Evolutionary conservation across 2,113 vertebrate species (phyloP).

Genomic region (Trematocara unimaculatum): DNA sequence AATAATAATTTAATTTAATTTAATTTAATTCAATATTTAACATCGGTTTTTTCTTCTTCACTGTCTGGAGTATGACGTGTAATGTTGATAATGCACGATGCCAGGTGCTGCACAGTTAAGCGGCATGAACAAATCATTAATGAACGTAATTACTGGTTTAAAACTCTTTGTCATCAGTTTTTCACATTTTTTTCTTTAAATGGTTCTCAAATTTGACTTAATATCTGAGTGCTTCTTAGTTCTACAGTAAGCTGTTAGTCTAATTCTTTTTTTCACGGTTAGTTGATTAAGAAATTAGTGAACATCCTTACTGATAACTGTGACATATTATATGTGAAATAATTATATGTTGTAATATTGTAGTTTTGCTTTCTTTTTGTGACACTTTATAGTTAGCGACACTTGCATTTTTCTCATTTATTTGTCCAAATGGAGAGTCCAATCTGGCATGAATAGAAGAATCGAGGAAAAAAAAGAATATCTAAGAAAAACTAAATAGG

Average conservation of each 20-base stretch:
- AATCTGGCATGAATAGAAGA: background rate
- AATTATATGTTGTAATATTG: background rate
- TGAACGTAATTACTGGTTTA: background rate
- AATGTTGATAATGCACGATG: background rate
- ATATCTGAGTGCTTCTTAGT: background rate
- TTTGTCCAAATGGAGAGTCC: background rate
- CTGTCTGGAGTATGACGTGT: background rate
- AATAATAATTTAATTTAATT: fast-evolving
- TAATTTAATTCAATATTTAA: fast-evolving
- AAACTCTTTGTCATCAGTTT: background rate
- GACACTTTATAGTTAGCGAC: background rate
- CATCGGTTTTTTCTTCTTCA: background rate
- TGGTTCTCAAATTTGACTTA: background rate
- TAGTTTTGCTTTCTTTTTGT: background rate
- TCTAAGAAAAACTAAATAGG: background rate
- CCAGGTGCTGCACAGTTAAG: background rate
- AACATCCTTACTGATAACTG: background rate
- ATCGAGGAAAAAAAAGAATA: background rate
- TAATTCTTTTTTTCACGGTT: background rate
- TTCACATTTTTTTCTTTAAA: background rate
- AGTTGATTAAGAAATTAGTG: background rate
- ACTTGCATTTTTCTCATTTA: background rate
- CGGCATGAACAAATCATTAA: background rate
- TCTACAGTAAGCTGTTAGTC: background rate
- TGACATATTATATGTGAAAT: background rate